A percentile compares a stretch with the other conserved stretches of the same genome.
Evolutionary conservation across 2,888 invertebrate species (phyloP).

Genomic region (Noctua janthina): DNA sequence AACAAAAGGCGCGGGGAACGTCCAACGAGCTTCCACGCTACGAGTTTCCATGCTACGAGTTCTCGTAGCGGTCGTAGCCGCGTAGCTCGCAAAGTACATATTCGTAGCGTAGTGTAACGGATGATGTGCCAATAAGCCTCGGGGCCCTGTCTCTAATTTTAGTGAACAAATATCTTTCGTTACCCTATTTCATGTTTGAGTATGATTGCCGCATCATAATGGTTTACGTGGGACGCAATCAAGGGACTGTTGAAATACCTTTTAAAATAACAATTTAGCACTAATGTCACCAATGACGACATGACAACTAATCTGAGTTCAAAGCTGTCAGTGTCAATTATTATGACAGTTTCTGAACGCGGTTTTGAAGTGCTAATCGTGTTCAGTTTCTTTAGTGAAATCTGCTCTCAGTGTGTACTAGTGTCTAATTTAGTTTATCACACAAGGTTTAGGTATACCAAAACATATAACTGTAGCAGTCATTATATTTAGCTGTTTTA

Average conservation of each 20-base stretch:
- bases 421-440: not conserved
- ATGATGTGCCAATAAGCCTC: constrained; percentile 57
- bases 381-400: not conserved
- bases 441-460: not conserved
- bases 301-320: not conserved
- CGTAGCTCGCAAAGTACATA: constrained; percentile 55
- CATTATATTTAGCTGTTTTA: not conserved
- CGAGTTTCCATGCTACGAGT: constrained; percentile 43
- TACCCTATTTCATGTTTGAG: constrained; percentile 36
- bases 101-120: constrained; percentile 44
- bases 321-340: not conserved
- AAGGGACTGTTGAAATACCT: constrained; percentile 8
- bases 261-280: not conserved
- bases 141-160: constrained; percentile 56
- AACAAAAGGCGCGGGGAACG: constrained; percentile 72
- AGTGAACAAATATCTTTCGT: constrained; percentile 46
- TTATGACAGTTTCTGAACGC: not conserved
- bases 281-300: not conserved
- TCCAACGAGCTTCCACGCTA: constrained; percentile 55
- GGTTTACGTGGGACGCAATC: constrained; percentile 34
- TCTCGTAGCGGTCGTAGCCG: constrained; percentile 56
- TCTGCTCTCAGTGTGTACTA: not conserved
- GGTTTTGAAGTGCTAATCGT: not conserved
- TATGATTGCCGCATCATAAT: constrained; percentile 36
- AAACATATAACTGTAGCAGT: not conserved